phyloP scores from a whole-genome alignment of 2,797 vertebrate genomes.

The Kryptopterus vitreolus region DNA sequence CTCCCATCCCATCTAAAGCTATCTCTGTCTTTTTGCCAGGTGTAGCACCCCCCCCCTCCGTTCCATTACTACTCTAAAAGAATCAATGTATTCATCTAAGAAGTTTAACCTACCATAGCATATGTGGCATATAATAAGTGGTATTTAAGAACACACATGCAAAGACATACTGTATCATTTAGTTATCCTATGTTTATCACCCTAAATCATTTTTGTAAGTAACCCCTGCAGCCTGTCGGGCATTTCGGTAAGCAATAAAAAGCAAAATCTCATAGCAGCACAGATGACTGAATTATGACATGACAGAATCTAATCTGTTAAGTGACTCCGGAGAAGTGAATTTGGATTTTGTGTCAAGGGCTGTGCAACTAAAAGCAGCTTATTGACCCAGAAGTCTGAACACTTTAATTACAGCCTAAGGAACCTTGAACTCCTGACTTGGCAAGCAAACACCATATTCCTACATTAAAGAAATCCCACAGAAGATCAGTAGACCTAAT shows the following conservation, averaged over 20 bases:
- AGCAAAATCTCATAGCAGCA: not conserved
- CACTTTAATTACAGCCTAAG: not conserved
- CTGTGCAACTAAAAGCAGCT: not conserved
- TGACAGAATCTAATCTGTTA: slow-evolving; percentile 11
- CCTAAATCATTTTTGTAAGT: not conserved
- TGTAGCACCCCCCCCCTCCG: not conserved
- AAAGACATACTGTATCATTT: not conserved
- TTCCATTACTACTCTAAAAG: not conserved
- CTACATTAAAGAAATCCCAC: slow-evolving; percentile 9
- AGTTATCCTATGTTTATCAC: not conserved
- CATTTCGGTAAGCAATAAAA: not conserved
- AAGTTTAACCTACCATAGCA: not conserved
- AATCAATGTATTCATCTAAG: not conserved
- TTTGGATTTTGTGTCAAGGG: not conserved
- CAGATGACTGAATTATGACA: not conserved
- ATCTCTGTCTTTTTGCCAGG: slow-evolving; percentile 46
- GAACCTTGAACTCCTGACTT: not conserved
- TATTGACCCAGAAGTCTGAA: not conserved
- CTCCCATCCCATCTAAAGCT: slow-evolving; percentile 28
- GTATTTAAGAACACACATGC: not conserved
- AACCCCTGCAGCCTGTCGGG: not conserved
- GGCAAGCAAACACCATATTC: not conserved
- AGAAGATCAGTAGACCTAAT: not conserved
- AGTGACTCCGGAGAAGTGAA: not conserved
- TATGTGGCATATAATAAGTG: not conserved